A percentile compares a stretch with the other conserved stretches of the same genome.
phyloP scores from a whole-genome alignment of 1,140 invertebrate genomes.

The Prorops nasuta region DNA sequence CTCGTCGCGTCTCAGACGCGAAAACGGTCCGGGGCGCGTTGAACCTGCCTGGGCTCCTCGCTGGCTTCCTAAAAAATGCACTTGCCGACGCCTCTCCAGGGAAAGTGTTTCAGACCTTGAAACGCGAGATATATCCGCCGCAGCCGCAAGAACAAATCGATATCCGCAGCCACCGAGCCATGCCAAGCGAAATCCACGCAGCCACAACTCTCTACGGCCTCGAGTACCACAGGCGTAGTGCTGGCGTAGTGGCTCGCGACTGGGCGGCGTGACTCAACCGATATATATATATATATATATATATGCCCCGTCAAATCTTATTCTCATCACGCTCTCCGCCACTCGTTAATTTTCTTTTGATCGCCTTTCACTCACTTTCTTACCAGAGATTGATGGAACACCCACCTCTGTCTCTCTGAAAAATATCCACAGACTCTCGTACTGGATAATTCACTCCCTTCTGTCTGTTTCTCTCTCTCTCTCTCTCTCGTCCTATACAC shows the following conservation, averaged over 20 bases:
- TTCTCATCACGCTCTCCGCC: neutral
- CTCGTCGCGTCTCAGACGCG: conserved; percentile 28
- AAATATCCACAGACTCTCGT: too few relatives aligned
- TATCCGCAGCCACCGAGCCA: conserved; percentile 15
- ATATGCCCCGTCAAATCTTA: neutral
- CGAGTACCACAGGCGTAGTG: neutral
- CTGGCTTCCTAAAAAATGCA: conserved; percentile 41
- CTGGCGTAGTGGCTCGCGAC: neutral
- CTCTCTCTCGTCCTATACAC: too few relatives aligned
- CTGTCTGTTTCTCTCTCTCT: too few relatives aligned
- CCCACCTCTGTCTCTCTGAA: too few relatives aligned
- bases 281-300: neutral
- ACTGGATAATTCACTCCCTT: too few relatives aligned
- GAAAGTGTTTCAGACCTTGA: conserved; percentile 40
- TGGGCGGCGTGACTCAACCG: too few relatives aligned
- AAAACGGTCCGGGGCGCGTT: conserved; percentile 22
- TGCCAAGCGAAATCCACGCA: neutral
- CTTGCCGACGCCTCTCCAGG: conserved; percentile 14
- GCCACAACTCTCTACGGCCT: neutral
- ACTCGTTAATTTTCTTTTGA: too few relatives aligned
- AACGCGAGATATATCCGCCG: conserved; percentile 23
- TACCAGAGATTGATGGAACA: too few relatives aligned
- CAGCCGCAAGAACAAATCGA: conserved; percentile 20
- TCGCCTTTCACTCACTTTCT: too few relatives aligned
- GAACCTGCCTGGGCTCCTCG: conserved; percentile 16